Evolutionary conservation across 2,888 invertebrate genomes (phyloP).

Genomic region (Pilophorus perplexus): DNA sequence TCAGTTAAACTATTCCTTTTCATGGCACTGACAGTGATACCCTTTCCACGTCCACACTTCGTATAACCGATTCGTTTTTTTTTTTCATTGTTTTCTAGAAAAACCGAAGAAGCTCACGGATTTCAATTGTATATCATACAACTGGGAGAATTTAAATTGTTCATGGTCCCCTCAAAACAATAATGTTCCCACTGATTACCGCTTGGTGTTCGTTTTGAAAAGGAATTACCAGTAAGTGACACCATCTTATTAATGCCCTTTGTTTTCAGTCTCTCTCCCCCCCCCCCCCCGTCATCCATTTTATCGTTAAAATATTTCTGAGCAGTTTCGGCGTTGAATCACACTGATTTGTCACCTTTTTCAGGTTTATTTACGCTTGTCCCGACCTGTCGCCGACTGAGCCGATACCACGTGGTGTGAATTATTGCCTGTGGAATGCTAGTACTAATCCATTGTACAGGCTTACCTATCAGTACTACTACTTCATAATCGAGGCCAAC

Average conservation of each 20-base stretch:
- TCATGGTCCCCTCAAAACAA: slow-evolving; percentile 65
- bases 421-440: slow-evolving; percentile 57
- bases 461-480: slow-evolving; percentile 56
- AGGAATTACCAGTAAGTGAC: slow-evolving; percentile 28
- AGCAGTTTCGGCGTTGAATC: too few relatives aligned
- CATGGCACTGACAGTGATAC: too few relatives aligned
- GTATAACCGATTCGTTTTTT: slow-evolving; percentile 46
- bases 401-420: too few relatives aligned
- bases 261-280: not conserved
- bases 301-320: too few relatives aligned
- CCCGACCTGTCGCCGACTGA: slow-evolving; percentile 51
- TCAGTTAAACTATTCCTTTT: too few relatives aligned
- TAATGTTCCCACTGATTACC: slow-evolving; percentile 60
- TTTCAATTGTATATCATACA: slow-evolving; percentile 70
- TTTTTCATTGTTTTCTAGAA: slow-evolving; percentile 51
- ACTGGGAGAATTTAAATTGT: slow-evolving; percentile 72
- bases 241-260: not conserved
- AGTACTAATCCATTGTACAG: slow-evolving; percentile 59
- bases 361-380: slow-evolving; percentile 45
- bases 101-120: slow-evolving; percentile 64
- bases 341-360: too few relatives aligned
- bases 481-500: slow-evolving; percentile 60
- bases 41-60: too few relatives aligned
- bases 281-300: too few relatives aligned
- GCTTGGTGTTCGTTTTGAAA: slow-evolving; percentile 29